Evolutionary conservation across 1,140 invertebrate genomes (phyloP), one percentile per base, ranked within the genome.

Genomic region (Musca domestica): DNA sequence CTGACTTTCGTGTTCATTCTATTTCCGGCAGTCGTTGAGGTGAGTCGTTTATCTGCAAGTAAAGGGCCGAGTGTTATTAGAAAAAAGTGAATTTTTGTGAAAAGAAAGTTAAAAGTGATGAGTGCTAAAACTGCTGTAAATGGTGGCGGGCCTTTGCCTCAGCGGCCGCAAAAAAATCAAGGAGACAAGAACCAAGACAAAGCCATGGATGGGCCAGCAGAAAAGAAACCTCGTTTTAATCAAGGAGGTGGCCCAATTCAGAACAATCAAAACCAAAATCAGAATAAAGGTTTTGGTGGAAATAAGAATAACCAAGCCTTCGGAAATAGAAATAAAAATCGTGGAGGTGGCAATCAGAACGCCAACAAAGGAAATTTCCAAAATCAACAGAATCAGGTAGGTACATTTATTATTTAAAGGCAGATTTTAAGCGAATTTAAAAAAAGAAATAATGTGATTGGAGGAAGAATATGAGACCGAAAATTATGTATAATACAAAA

Each of bases 201-300:
- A 20, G 51, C 68, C 3, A 14, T 48, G 27, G 69, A 70, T 34
- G 64, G 46, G 19, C 69, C 69, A 6, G 65, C 69, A 2, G 65
- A 70, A 51, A 70, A 70, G 14, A 70, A 70, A 41, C 25, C 69
- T 64, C 69, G 69, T 46, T 70, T 70, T 27, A 70, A 67, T 30
- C 69, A 70, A 47, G 58, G 58, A 14, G 69, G 68, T 48, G 64
- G 64, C 10, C 10, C 6, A 3, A 27, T 12, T 20, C 20, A 22
- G 22, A 23, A 54, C 7, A 54, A 20, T 20, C 52, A 23, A 22
- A 12, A 9, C 51, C 65, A 2, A 64, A 70, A 70, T 27, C 65
- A 67, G n/a, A 67, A 66, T 61, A 61, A 67, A 52, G 25, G 51
- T 65, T 41, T 41, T 22, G 47, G 41, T 27, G 47, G 47, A 41